These are phyloP conservation scores for Agrotis exclamationis DNA, from an alignment of 2,888 invertebrate species.

Conservation along the genomic window DNA sequence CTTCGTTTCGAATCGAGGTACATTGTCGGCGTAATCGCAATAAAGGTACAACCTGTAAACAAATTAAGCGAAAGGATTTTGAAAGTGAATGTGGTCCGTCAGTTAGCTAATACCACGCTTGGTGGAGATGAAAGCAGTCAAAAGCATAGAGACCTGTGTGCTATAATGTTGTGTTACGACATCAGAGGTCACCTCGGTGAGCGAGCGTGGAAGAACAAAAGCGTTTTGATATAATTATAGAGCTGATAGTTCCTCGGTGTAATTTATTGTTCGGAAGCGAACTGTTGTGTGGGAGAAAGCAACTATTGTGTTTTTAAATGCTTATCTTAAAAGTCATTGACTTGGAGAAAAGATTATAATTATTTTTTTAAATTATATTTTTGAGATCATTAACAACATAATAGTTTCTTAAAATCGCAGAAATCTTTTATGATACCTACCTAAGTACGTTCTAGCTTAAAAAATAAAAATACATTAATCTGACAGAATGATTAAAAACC, in stretches of 20 bases:
- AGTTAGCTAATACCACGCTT: constrained; percentile 69
- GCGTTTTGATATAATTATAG: constrained; percentile 40
- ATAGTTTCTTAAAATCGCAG: not conserved
- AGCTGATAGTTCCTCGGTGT: not conserved
- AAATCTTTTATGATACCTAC: no score
- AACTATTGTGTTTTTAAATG: not conserved
- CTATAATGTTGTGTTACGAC: constrained; percentile 67
- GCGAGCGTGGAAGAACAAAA: constrained; percentile 47
- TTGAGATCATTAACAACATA: not conserved
- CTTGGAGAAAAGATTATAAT: no score
- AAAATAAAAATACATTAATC: not conserved
- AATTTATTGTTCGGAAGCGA: constrained; percentile 21
- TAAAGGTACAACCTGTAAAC: constrained; percentile 41
- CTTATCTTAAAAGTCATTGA: not conserved
- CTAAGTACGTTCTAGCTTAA: no score
- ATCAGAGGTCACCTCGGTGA: constrained; percentile 62
- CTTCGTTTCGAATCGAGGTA: constrained; percentile 31
- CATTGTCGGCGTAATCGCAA: constrained; percentile 29
- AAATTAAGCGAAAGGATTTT: constrained; percentile 78
- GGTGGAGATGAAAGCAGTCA: constrained; percentile 75
- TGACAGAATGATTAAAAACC: not conserved
- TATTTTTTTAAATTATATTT: no score
- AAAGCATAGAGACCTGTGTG: constrained; percentile 71
- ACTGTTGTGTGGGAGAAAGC: constrained; percentile 14
- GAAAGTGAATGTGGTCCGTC: constrained; percentile 78